Evolutionary conservation across 2,888 invertebrate genomes (phyloP).

Genomic region (Bruchidius siliquastri): DNA sequence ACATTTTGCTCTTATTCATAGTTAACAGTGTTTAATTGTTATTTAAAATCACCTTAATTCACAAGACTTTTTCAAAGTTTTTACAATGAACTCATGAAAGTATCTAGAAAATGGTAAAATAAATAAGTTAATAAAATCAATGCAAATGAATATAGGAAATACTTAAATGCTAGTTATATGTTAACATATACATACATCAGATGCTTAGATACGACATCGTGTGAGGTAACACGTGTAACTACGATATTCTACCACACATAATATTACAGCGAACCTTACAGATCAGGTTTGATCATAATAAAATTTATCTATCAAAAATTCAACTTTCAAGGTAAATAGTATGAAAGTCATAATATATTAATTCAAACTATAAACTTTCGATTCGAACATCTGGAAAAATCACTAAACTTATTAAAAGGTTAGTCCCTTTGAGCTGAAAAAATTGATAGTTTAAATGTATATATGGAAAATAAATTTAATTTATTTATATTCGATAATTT

Average conservation of each 20-base stretch:
- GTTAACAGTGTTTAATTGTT: background rate
- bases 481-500: too few relatives aligned
- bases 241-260: background rate
- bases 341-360: too few relatives aligned
- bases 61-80: constrained; percentile 20
- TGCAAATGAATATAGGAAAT: background rate
- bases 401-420: too few relatives aligned
- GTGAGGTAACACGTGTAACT: background rate
- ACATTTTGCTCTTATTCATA: background rate
- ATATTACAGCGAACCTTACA: background rate
- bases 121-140: constrained; percentile 13
- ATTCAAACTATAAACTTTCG: too few relatives aligned
- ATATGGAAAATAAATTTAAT: too few relatives aligned
- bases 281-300: background rate
- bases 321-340: too few relatives aligned
- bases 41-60: constrained; percentile 26
- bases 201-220: background rate
- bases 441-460: too few relatives aligned
- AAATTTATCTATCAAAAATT: background rate
- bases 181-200: background rate
- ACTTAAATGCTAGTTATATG: background rate
- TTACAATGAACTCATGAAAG: constrained; percentile 35
- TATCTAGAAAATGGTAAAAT: constrained; percentile 31
- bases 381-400: too few relatives aligned
- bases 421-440: too few relatives aligned